A percentile compares a stretch with the other conserved stretches of the same genome.
Evolutionary conservation across 1,140 invertebrate genomes (phyloP).

Genomic region (Pissodes strobi): DNA sequence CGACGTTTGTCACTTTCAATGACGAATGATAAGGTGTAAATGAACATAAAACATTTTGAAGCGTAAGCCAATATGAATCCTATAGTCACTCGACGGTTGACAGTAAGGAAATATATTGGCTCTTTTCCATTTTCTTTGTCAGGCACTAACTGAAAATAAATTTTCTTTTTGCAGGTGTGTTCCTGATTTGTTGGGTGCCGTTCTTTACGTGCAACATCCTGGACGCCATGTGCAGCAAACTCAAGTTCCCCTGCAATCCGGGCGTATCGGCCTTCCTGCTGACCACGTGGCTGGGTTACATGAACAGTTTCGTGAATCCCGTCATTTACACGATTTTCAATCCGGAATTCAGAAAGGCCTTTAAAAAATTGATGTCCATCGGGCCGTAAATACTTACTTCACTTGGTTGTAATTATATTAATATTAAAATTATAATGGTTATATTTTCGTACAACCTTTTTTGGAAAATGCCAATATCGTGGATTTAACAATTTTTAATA

Average conservation of each 20-base stretch:
- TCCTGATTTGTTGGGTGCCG: conserved; percentile 97
- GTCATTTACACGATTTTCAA: conserved; percentile 99
- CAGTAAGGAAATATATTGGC: no score
- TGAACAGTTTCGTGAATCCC: conserved; percentile 97
- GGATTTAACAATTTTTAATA: no score
- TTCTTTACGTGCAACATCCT: conserved; percentile 98
- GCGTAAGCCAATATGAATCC: no score
- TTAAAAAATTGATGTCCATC: conserved; percentile 87
- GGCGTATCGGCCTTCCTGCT: conserved; percentile 90
- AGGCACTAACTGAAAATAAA: no score
- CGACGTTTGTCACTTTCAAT: no score
- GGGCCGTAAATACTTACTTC: conserved; percentile 55
- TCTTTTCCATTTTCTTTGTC: background rate
- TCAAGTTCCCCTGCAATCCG: conserved; percentile 78
- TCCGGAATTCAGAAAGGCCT: conserved; percentile 98
- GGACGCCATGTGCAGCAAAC: conserved; percentile 91
- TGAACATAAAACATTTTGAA: no score
- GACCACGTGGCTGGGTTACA: conserved; percentile 98
- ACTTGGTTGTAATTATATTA: no score
- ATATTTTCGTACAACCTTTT: no score
- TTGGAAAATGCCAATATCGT: no score
- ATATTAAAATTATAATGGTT: no score
- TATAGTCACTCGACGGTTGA: no score
- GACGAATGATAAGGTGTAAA: no score
- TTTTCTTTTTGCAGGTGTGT: conserved; percentile 69